Percentiles rank a stretch among this genome's conserved stretches.
phyloP scores from a whole-genome alignment of 1,140 invertebrate genomes.

The Adoxophyes honmai region DNA sequence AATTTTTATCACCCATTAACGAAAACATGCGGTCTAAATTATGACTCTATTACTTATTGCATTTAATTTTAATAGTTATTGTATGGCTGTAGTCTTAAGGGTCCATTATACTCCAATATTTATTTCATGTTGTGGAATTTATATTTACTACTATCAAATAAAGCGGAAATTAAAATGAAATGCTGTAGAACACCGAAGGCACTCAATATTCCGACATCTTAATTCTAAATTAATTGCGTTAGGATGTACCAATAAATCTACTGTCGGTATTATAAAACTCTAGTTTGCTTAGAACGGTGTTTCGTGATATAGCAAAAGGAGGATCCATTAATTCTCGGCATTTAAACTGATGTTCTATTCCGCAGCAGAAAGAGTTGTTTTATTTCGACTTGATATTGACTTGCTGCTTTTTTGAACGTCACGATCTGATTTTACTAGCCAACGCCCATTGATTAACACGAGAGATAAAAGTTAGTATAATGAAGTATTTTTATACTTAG shows the following conservation, averaged over 20 bases:
- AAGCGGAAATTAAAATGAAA: conserved; percentile 7
- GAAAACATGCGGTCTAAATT: background rate
- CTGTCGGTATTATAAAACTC: conserved; percentile 54
- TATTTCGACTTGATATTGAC: background rate
- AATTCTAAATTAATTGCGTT: conserved; percentile 63
- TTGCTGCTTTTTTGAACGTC: conserved; percentile 18
- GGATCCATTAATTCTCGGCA: background rate
- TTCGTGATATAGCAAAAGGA: conserved; percentile 20
- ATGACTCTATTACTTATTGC: too few species aligned
- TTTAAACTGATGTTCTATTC: background rate
- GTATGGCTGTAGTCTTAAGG: too few species aligned
- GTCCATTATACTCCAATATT: background rate
- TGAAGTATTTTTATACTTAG: conserved; percentile 67
- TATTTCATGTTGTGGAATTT: background rate
- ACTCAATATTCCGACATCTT: conserved; percentile 52
- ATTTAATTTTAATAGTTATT: too few species aligned
- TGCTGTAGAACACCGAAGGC: background rate
- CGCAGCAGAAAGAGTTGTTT: background rate
- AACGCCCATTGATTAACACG: conserved; percentile 69
- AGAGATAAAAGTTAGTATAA: conserved; percentile 62
- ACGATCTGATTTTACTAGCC: conserved; percentile 47
- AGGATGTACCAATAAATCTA: conserved; percentile 66
- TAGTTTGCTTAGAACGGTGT: conserved; percentile 54
- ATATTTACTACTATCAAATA: background rate
- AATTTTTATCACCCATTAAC: conserved; percentile 7